These are phyloP conservation scores for Caenorhabditis drosophilae DNA, from an alignment of 2,888 invertebrate genomes.

Conservation along the genomic window DNA sequence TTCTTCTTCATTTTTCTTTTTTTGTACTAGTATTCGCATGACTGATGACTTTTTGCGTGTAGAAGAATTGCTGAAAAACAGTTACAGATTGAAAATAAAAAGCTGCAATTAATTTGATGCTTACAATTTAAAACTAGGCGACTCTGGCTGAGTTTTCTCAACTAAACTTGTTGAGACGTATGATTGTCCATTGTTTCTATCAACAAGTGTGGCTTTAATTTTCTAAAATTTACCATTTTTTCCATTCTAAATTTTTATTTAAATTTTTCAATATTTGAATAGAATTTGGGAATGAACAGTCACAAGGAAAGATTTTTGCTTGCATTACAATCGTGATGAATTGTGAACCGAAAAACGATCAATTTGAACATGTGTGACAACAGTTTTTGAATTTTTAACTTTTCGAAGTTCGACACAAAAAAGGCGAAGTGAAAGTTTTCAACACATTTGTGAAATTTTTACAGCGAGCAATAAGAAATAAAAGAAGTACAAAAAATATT, in stretches of 20 bases:
- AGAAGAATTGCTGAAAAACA: conserved; percentile 30
- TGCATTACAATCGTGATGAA: too few species aligned
- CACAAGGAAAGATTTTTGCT: too few species aligned
- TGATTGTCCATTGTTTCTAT: conserved; percentile 21
- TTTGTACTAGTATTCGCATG: conserved; percentile 33
- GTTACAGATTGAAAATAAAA: neutral
- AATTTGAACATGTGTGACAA: too few species aligned
- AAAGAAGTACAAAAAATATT: too few species aligned
- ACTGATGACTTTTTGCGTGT: conserved; percentile 33
- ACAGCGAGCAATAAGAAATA: too few species aligned
- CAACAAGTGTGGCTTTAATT: neutral
- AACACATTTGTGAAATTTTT: too few species aligned
- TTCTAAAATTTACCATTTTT: neutral
- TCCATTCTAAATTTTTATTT: neutral
- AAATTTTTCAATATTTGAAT: neutral
- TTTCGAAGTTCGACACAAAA: too few species aligned
- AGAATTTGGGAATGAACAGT: too few species aligned
- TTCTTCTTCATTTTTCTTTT: conserved; percentile 29
- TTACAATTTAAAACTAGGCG: conserved; percentile 31
- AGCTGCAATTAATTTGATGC: too few species aligned
- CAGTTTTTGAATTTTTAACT: too few species aligned
- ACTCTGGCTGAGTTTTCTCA: conserved; percentile 15
- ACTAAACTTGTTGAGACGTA: conserved; percentile 41
- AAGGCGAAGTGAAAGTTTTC: neutral
- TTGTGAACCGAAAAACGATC: too few species aligned